Evolutionary conservation across 1,140 invertebrate species (phyloP), one percentile per base, ranked within the genome.

Genomic region (Phenacoccus solenopsis): DNA sequence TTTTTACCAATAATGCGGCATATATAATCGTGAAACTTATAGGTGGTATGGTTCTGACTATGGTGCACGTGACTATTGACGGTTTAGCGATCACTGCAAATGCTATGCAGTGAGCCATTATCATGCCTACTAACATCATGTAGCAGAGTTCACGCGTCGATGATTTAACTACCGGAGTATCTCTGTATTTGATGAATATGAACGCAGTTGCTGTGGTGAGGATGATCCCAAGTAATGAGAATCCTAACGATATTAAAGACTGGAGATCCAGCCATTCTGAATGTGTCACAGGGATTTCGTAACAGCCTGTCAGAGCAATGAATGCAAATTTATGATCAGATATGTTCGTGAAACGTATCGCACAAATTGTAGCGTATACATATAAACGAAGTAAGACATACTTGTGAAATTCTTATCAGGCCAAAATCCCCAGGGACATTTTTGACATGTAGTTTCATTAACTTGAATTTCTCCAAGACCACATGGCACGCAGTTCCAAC

Each of bases 1-100:
- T 96, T 80, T 96, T 95, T 1, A 93, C 95, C 21, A 96, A 79
- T 0, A 97, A 80, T 2, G 94, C 91, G 0, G 90, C 90, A 79
- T 96, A 96, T 13, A 96, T 90, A 0, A 95, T 87, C 0, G 92
- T 91, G 80, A 96, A 96, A 76, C 91, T 93, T 75, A 96, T 89
- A 2, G 38, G 5, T n/a, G 89, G 89, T 71, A 90, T 78, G 35
- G 88, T 81, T 49, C 89, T 80, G 21, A 84, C 84, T 7, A 90
- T 73, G 16, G 85, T 84, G 77, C 91, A 94, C 0, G 85, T 84
- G 1, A 84, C 75, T 61, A 80, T 78, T 0, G 84, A 82, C 1
- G 92, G 91, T 71, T 85, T 85, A 4, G 88, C 84, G 10, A 93
- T 78, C 27, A 93, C 82, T 4, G 87, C 83, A 76, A 93, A 88